Evolutionary conservation across 2,113 vertebrate genomes (phyloP).

Genomic region (Progne subis): DNA sequence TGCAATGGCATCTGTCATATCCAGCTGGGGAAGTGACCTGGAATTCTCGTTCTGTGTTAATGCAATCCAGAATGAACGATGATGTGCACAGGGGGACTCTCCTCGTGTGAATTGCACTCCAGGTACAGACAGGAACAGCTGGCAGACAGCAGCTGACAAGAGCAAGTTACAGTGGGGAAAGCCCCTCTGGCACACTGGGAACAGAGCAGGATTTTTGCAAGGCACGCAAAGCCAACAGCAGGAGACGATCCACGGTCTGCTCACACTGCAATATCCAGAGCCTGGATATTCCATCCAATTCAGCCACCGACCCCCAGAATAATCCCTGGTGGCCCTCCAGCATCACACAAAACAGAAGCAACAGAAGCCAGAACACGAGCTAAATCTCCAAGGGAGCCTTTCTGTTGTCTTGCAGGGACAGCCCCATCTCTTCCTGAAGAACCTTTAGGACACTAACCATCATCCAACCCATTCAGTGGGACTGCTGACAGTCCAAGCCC

Average conservation of each 20-base stretch:
- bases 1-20: neutral
- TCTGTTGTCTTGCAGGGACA: neutral
- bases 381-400: neutral
- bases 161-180: neutral
- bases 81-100: neutral
- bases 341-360: neutral
- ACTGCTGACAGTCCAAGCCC: neutral
- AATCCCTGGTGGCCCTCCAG: neutral
- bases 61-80: neutral
- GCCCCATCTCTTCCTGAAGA: neutral
- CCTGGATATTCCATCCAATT: neutral
- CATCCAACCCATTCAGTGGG: neutral
- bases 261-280: neutral
- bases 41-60: neutral
- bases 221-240: fast-evolving
- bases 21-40: neutral
- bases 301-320: neutral
- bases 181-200: fast-evolving
- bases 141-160: neutral
- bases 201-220: neutral
- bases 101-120: neutral
- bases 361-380: neutral
- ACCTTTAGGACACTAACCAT: no score
- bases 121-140: neutral
- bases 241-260: neutral